Evolutionary conservation across 1,140 invertebrate species (phyloP).

Genomic region (Drosophila leontia): DNA sequence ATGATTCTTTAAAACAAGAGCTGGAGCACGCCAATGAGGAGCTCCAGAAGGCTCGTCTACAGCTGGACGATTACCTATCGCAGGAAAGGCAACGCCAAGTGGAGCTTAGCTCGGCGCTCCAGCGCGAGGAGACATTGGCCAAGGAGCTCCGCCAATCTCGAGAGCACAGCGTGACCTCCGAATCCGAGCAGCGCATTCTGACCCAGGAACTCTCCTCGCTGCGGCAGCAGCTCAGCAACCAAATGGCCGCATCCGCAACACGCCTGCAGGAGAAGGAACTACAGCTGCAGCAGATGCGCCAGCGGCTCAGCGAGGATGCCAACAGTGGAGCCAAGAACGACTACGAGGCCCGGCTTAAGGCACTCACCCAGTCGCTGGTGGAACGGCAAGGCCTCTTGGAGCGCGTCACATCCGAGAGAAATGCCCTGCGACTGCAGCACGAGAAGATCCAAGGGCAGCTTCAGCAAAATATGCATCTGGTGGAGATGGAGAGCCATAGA

Average conservation of each 20-base stretch:
- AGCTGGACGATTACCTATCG: conserved; percentile 60
- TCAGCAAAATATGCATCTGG: conserved; percentile 49
- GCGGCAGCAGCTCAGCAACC: conserved; percentile 80
- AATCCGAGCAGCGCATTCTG: conserved; percentile 72
- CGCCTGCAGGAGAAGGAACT: conserved; percentile 78
- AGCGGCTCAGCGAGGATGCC: conserved; percentile 51
- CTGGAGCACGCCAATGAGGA: conserved; percentile 62
- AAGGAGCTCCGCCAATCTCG: conserved; percentile 65
- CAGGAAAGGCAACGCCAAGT: conserved; percentile 54
- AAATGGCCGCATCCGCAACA: conserved; percentile 72
- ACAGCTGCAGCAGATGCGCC: conserved; percentile 65
- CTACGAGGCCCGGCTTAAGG: conserved; percentile 89
- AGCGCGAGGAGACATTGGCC: conserved; percentile 52
- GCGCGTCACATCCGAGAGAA: conserved; percentile 91
- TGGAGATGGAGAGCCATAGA: conserved; percentile 60
- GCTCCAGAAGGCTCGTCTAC: conserved; percentile 45
- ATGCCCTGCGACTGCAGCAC: conserved; percentile 91
- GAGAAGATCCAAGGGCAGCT: conserved; percentile 90
- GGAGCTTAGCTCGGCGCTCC: conserved; percentile 45
- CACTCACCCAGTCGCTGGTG: conserved; percentile 92
- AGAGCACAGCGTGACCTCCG: conserved; percentile 49
- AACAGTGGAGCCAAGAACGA: conserved; percentile 84
- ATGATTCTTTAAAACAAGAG: conserved; percentile 67
- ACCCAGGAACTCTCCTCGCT: conserved; percentile 76
- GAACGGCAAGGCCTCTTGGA: conserved; percentile 92